phyloP scores from a whole-genome alignment of 2,113 vertebrate genomes.

The Sardina pilchardus region DNA sequence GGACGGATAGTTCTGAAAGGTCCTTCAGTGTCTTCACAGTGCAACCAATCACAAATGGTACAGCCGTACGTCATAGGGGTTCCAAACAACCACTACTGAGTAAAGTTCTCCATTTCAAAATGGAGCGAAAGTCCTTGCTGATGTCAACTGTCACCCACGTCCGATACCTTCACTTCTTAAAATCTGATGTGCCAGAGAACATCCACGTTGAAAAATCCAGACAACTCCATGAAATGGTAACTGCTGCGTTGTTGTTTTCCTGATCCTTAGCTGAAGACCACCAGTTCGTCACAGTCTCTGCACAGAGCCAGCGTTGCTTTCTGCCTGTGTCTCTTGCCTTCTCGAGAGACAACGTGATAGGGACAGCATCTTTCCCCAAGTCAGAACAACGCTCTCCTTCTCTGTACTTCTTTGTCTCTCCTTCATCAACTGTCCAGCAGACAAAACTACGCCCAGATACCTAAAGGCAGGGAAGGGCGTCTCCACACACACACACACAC shows the following conservation, averaged over 20 bases:
- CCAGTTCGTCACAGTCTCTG: not conserved
- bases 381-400: not conserved
- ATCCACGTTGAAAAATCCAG: not conserved
- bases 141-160: not conserved
- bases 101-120: slow-evolving; percentile 42
- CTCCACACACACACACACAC: not conserved
- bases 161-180: not conserved
- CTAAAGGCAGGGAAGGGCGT: not conserved
- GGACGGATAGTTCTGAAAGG: not conserved
- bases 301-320: not conserved
- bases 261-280: not conserved
- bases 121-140: slow-evolving; percentile 27
- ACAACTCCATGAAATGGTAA: not conserved
- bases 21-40: not conserved
- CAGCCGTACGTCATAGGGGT: not conserved
- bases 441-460: not conserved
- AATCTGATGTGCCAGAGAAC: not conserved
- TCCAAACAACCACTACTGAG: slow-evolving; percentile 3
- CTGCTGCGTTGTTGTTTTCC: not conserved
- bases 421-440: not conserved
- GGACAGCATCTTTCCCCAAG: not conserved
- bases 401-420: not conserved
- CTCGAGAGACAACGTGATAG: not conserved
- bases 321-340: not conserved
- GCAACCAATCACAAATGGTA: not conserved